Conservation (phyloP, 2,113 vertebrate species). For the Mastomys coucha region DNA sequence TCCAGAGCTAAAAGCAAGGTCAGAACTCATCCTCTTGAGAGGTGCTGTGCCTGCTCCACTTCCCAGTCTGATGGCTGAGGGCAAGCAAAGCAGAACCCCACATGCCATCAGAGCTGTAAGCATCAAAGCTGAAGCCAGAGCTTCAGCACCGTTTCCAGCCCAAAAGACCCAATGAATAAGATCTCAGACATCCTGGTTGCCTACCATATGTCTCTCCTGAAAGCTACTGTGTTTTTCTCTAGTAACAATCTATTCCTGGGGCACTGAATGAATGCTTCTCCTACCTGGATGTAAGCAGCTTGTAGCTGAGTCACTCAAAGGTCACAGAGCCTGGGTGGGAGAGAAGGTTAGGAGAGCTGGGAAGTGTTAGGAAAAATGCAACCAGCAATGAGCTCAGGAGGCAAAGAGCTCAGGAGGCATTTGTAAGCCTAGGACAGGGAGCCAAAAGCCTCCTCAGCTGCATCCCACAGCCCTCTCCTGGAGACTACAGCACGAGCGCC, state of each 20-base stretch:
- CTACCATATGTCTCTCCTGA: not conserved
- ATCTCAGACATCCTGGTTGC: not conserved
- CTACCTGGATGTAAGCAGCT: not conserved
- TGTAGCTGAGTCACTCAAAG: not conserved
- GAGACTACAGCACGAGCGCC: not conserved
- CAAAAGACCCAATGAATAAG: no score
- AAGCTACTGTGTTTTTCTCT: not conserved
- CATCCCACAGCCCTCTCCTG: not conserved
- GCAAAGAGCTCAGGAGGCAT: not conserved
- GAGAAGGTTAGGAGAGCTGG: not conserved
- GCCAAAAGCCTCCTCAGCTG: rapidly evolving
- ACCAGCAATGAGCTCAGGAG: no score
- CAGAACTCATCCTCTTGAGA: no score
- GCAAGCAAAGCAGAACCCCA: not conserved
- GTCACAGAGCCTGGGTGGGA: not conserved
- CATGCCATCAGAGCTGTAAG: rapidly evolving
- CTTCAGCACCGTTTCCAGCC: not conserved
- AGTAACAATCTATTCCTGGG: not conserved
- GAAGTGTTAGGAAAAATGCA: rapidly evolving
- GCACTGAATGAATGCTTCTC: no score
- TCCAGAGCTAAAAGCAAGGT: not conserved
- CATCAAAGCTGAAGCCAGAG: not conserved
- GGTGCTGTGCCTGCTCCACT: rapidly evolving
- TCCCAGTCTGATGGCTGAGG: not conserved
- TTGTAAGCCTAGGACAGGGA: not conserved